Percentiles rank a stretch among this genome's conserved stretches.
Conservation (phyloP, 2,888 invertebrate genomes). For the Monoplex corrugatus region DNA sequence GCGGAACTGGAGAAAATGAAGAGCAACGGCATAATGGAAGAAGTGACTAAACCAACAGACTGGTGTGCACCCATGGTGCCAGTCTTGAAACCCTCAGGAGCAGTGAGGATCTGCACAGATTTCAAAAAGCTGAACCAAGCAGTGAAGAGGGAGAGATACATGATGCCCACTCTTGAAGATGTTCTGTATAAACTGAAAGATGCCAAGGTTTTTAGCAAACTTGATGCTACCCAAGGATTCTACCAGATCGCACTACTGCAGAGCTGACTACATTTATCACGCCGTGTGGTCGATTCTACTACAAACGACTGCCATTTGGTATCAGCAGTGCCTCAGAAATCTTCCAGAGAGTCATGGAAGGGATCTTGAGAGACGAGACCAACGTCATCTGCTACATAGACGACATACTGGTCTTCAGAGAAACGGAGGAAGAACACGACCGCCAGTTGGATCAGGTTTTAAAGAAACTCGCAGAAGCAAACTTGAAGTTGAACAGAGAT, state of each 20-base stretch:
- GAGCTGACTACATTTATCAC: conserved; percentile 44
- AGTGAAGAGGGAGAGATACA: background rate
- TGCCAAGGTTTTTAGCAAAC: conserved; percentile 12
- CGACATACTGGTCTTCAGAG: background rate
- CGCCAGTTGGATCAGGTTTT: background rate
- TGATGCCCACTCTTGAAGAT: conserved; percentile 24
- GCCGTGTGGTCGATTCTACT: conserved; percentile 23
- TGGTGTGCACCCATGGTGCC: background rate
- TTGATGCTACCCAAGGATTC: no score
- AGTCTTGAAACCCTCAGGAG: background rate
- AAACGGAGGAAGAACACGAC: background rate
- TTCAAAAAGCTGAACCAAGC: background rate
- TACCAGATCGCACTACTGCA: background rate
- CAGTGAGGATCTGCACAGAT: background rate
- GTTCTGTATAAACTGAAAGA: conserved; percentile 12
- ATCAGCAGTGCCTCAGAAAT: conserved; percentile 36
- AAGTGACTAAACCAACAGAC: background rate
- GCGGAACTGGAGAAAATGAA: background rate
- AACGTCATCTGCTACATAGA: background rate
- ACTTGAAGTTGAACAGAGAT: background rate
- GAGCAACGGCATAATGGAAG: conserved; percentile 1
- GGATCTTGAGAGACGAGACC: background rate
- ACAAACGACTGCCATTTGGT: background rate
- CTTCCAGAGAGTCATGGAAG: conserved; percentile 34
- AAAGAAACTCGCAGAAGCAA: background rate